Percentiles rank a stretch among this genome's conserved stretches.
These are phyloP conservation scores for Pteropus alecto DNA, from an alignment of 2,113 vertebrate species.

Conservation along the genomic window DNA sequence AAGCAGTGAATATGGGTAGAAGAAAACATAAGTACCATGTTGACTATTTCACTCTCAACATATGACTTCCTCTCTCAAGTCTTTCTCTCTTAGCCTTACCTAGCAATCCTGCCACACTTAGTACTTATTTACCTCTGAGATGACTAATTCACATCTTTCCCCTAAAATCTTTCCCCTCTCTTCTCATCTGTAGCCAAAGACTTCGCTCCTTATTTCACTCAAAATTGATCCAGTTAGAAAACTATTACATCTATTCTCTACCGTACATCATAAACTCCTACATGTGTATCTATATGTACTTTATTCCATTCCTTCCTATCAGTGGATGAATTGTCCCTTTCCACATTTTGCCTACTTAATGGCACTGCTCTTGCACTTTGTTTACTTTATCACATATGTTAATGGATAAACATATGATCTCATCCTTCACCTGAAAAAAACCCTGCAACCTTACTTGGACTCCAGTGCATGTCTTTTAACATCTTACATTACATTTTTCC, in stretches of 20 bases:
- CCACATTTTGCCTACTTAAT: neutral
- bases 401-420: neutral
- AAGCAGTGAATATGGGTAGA: neutral
- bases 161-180: neutral
- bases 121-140: neutral
- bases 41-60: neutral
- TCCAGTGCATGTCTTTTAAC: neutral
- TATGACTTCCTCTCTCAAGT: neutral
- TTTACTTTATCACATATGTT: neutral
- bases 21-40: neutral
- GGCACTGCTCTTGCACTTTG: neutral
- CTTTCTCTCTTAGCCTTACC: neutral
- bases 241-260: neutral
- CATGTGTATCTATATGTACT: neutral
- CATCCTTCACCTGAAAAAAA: neutral
- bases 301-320: neutral
- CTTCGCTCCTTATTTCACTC: neutral
- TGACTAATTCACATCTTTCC: neutral
- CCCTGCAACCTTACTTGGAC: neutral
- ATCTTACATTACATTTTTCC: neutral
- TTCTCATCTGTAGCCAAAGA: neutral
- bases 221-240: neutral
- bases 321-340: neutral
- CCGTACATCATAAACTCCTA: neutral
- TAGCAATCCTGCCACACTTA: neutral